Percentiles rank a stretch among this genome's conserved stretches.
Conservation (phyloP, 2,888 invertebrate species). For the Meganola albula region DNA sequence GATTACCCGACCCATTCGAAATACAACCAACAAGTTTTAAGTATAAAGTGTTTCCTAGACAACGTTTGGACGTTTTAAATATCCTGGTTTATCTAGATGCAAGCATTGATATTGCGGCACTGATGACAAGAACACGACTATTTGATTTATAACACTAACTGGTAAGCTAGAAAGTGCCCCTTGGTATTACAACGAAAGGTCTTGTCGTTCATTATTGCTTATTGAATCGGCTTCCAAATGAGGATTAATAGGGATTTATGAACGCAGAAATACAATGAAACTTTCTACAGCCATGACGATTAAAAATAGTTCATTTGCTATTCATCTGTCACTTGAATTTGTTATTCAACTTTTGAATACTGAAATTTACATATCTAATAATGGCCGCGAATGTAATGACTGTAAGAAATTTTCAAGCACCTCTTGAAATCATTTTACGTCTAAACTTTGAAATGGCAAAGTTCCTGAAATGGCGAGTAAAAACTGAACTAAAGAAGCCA, state of each 20-base stretch:
- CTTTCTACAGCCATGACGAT: constrained; percentile 41
- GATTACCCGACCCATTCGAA: constrained; percentile 34
- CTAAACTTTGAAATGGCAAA: constrained; percentile 63
- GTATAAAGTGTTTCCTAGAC: constrained; percentile 34
- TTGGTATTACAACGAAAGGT: constrained; percentile 44
- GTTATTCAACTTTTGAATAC: constrained; percentile 39
- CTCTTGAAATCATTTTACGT: constrained; percentile 46
- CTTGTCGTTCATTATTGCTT: constrained; percentile 55
- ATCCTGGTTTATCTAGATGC: constrained; percentile 45
- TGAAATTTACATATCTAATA: constrained; percentile 19
- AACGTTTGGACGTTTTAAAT: constrained; percentile 45
- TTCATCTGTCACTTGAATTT: constrained; percentile 49
- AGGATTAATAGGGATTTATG: constrained; percentile 66
- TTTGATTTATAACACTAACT: constrained; percentile 61
- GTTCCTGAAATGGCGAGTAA: constrained; percentile 56
- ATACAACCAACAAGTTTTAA: constrained; percentile 37
- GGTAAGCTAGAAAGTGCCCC: constrained; percentile 44
- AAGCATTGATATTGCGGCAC: constrained; percentile 50
- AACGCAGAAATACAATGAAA: constrained; percentile 39
- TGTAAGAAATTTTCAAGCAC: constrained; percentile 19
- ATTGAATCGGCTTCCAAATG: constrained; percentile 60
- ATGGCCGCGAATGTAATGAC: constrained; percentile 6
- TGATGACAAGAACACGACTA: constrained; percentile 61
- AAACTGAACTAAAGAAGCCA: constrained; percentile 66
- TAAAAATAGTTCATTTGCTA: constrained; percentile 45